A percentile compares a stretch with the other conserved stretches of the same genome.
These are phyloP conservation scores for Pseudoips prasinana DNA, from an alignment of 2,888 invertebrate genomes.

Conservation along the genomic window DNA sequence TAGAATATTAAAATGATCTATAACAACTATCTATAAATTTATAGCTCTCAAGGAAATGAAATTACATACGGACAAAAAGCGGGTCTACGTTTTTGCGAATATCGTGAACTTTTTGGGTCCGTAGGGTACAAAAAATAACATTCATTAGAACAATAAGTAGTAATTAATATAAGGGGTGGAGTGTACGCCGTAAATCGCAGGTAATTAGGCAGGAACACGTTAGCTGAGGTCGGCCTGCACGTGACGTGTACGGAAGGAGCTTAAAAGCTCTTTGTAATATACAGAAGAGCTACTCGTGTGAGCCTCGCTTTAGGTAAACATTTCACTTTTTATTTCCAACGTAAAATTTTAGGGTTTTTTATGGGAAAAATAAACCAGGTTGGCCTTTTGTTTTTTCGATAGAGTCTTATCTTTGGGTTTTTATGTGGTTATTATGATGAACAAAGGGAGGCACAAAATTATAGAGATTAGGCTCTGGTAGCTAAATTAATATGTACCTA, in stretches of 20 bases:
- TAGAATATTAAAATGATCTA: constrained; percentile 4
- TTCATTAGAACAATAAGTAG: constrained; percentile 49
- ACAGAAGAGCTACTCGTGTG: constrained; percentile 24
- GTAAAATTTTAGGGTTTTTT: constrained; percentile 26
- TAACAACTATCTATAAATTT: constrained; percentile 1
- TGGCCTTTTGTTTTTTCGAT: constrained; percentile 21
- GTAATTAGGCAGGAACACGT: constrained; percentile 62
- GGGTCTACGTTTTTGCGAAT: constrained; percentile 25
- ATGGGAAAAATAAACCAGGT: constrained; percentile 29
- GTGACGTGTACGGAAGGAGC: constrained; percentile 57
- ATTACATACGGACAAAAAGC: constrained; percentile 23
- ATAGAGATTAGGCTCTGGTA: no score
- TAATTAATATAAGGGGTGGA: constrained; percentile 57
- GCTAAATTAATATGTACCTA: no score
- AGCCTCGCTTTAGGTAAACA: constrained; percentile 48
- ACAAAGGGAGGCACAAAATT: constrained; percentile 4
- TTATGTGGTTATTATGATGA: constrained; percentile 25
- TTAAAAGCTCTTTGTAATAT: constrained; percentile 59
- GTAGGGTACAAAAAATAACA: constrained; percentile 32
- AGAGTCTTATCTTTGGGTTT: constrained; percentile 31
- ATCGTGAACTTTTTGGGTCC: constrained; percentile 32
- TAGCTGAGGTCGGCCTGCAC: constrained; percentile 40
- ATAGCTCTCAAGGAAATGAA: constrained; percentile 5
- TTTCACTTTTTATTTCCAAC: constrained; percentile 34
- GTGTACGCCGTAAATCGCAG: constrained; percentile 61